Conservation (phyloP, 37 sponge, comb jelly and placozoan genomes). For the Chondrilla cf. caribensis region DNA sequence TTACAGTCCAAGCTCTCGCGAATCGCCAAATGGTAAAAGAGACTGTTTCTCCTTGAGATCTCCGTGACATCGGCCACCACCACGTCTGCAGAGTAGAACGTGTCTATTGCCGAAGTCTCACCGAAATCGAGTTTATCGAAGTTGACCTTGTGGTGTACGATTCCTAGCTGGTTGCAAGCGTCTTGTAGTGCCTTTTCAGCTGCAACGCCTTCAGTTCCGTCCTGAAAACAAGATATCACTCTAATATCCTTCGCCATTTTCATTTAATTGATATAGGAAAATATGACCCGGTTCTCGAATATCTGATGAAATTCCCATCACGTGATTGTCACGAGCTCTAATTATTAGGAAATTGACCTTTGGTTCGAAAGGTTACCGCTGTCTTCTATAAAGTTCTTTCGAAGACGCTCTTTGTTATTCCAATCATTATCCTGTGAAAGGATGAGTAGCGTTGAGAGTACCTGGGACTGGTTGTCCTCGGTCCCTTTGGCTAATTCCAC, state of each 20-base stretch:
- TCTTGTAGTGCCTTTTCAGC: slow-evolving; percentile 39
- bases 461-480: slow-evolving; percentile 56
- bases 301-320: no score
- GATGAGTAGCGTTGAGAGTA: slow-evolving; percentile 14
- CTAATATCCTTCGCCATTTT: neutral
- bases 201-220: slow-evolving; percentile 43
- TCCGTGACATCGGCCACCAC: slow-evolving; percentile 73
- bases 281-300: no score
- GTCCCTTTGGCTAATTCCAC: slow-evolving; percentile 44
- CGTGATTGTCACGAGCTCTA: no score
- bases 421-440: no score
- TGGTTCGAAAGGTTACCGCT: no score
- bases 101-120: slow-evolving; percentile 55
- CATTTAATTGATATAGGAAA: no score
- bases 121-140: slow-evolving; percentile 79
- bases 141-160: slow-evolving; percentile 13
- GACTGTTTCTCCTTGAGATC: slow-evolving; percentile 42
- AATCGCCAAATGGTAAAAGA: slow-evolving; percentile 78
- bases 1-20: slow-evolving; percentile 74
- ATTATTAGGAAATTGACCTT: no score
- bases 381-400: no score
- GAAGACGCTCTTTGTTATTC: no score
- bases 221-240: slow-evolving; percentile 39
- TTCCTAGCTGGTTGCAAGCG: slow-evolving; percentile 32
- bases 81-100: slow-evolving; percentile 68